Conservation (phyloP, 2,888 invertebrate genomes). For the Steinernema carpocapsae region DNA sequence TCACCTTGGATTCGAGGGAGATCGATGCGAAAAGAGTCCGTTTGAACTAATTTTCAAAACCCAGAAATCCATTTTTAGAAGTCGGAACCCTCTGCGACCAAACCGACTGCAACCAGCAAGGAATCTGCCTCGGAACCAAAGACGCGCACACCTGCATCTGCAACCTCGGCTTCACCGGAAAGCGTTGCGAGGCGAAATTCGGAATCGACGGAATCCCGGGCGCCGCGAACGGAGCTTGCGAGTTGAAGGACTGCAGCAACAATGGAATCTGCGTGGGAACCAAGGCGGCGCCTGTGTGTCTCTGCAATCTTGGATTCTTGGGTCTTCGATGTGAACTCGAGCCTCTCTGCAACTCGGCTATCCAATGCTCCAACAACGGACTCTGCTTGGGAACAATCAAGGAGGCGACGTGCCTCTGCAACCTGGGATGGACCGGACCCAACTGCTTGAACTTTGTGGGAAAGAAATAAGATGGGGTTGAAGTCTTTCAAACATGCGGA, state of each 20-base stretch:
- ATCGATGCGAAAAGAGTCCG: slow-evolving; percentile 51
- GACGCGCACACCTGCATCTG: slow-evolving; percentile 49
- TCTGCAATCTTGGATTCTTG: slow-evolving; percentile 58
- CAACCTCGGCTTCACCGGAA: slow-evolving; percentile 48
- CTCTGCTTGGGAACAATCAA: slow-evolving; percentile 51
- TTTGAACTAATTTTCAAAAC: neutral
- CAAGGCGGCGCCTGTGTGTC: slow-evolving; percentile 50
- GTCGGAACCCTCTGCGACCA: slow-evolving; percentile 46
- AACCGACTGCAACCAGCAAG: slow-evolving; percentile 53
- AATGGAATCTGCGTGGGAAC: slow-evolving; percentile 57
- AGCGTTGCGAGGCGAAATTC: slow-evolving; percentile 47
- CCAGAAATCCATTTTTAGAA: neutral
- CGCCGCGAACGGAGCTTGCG: slow-evolving; percentile 39
- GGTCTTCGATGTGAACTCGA: slow-evolving; percentile 56
- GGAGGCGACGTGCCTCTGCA: slow-evolving; percentile 73
- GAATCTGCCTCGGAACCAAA: slow-evolving; percentile 56
- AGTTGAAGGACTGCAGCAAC: slow-evolving; percentile 52
- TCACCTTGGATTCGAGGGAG: slow-evolving; percentile 45
- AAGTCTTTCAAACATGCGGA: no score
- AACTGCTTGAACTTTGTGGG: slow-evolving; percentile 75
- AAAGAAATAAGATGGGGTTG: neutral
- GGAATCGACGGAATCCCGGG: slow-evolving; percentile 34
- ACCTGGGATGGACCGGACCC: slow-evolving; percentile 89
- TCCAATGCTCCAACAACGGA: slow-evolving; percentile 52
- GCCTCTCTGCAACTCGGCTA: slow-evolving; percentile 49